Base-by-base conservation (phyloP, 2,888 invertebrate species). In the Drosophila sordidapex region DNA sequence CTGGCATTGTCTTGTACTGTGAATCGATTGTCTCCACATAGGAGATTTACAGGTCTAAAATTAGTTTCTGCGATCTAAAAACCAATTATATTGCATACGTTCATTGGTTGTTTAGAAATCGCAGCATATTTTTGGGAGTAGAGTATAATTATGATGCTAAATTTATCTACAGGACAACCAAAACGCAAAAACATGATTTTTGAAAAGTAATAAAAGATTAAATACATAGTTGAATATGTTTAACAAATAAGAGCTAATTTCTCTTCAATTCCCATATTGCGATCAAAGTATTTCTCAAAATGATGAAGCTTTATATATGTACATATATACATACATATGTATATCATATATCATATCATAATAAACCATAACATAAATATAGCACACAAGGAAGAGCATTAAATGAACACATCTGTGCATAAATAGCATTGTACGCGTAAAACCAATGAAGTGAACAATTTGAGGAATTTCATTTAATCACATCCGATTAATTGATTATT, bases 401-500 rank as follows among this genome's bases (percentile, higher is more conserved):
- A 2, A 38, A 8, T 52, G 46, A 49, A 36, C 48, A 52, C 25
- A 63, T 18, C 8, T 40, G 48, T 60, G 31, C 13, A 52, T 21
- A 25, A 48, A 36, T 58, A 33, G n/a, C 15, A 53, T 46, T 51
- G 38, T 7, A 13, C 13, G 52, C 27, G 38, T 33, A 27, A 53
- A 63, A 53, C 18, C 54, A 72, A 70, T 76, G 49, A 35, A 21
- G 48, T 51, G 31, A 73, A 52, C 54, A 54, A 74, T 68, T 57
- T 51, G 10, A 59, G 58, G 65, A 76, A 83, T 73, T 74, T 64
- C 74, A 76, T 70, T 70, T 56, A 81, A 81, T 76, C 72, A 84
- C 88, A 87, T 87, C 89, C 85, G 89, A 89, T 57, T 69, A 67
- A 70, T 76, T 63, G 65, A 59, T 46, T 85, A 87, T 84, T 74